phyloP scores from a whole-genome alignment of 2,888 invertebrate genomes.

The Ochropleura leucogaster region DNA sequence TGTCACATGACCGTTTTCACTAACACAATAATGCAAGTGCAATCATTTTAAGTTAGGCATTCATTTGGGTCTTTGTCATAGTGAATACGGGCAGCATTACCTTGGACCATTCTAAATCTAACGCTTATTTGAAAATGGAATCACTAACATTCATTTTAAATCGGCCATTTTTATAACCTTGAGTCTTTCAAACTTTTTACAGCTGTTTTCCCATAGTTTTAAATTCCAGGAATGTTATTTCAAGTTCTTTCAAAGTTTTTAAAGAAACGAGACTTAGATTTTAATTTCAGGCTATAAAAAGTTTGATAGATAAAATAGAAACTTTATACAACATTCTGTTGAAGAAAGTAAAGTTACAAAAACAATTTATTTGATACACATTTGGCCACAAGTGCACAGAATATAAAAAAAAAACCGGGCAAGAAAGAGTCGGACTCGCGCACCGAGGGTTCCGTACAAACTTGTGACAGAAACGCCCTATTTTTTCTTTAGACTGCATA shows the following conservation, averaged over 20 bases:
- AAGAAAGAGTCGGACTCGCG: too few relatives aligned
- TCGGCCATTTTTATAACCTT: background rate
- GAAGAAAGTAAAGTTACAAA: background rate
- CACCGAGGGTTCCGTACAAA: too few relatives aligned
- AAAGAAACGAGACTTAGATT: constrained; percentile 18
- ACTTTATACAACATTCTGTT: background rate
- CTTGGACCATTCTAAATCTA: background rate
- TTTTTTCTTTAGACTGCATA: too few relatives aligned
- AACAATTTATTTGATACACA: too few relatives aligned
- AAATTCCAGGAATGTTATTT: constrained; percentile 18
- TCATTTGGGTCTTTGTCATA: background rate
- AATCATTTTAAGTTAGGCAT: background rate
- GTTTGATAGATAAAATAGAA: background rate
- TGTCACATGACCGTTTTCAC: background rate
- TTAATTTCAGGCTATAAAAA: constrained; percentile 13
- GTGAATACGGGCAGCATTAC: background rate
- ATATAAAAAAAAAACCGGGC: too few relatives aligned
- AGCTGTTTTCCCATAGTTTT: constrained; percentile 6
- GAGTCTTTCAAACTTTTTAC: background rate
- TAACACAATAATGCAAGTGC: background rate
- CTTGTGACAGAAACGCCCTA: too few relatives aligned
- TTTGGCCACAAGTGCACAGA: too few relatives aligned
- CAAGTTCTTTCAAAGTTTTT: constrained; percentile 19
- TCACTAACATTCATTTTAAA: too few relatives aligned
- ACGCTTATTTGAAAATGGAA: constrained; percentile 2